Base-by-base conservation (phyloP, 2,797 vertebrate species). In the Hirundo rustica region DNA sequence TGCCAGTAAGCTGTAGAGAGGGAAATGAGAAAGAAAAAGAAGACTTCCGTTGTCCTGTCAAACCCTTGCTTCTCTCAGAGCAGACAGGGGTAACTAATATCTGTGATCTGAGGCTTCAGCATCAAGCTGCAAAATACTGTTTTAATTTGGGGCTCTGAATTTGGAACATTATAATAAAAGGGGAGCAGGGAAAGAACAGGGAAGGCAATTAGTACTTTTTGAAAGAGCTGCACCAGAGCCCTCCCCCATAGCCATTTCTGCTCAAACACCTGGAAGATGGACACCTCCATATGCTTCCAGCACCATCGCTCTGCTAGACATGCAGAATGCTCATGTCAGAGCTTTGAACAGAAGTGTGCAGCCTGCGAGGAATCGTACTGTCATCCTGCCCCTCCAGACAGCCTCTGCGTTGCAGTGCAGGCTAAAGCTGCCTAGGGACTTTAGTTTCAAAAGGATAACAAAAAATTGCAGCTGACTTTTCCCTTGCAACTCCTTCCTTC, bases 11-110 rank as follows among this genome's bases (percentile, higher is more conserved):
- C 90, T 80, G 47, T 30, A 23, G 53, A 77, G 84, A 27, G 8
- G 36, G 45, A 86, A 94, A 92, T 16, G 29, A 86, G 53, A 78
- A 60, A 86, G 30, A 64, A 64, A 89, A 73, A 51, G 38, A 61
- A 82, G 68, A 66, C 85, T 91, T 95, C 82, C 76, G 76, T 51
- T 95, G 86, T 95, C 87, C 92, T 96, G 88, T 94, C 88, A 96
- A 94, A 92, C 85, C 82, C 79, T 92, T 81, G 65, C 77, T 96
- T 83, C 60, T 57, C 79, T 80, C 51, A 57, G 62, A 95, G 64
- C 32, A 78, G 1, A 2, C 84, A 68, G 34, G 88, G 27, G 53
- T 76, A 92, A 95, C 93, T 83, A 92, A 81, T 78, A 79, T n/a
- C 48, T 88, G 64, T 61, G 57, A 61, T 75, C 80, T 68, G 77